A percentile compares a stretch with the other conserved stretches of the same genome.
phyloP scores from a whole-genome alignment of 2,888 invertebrate species.

The Trachelus troglodyta region DNA sequence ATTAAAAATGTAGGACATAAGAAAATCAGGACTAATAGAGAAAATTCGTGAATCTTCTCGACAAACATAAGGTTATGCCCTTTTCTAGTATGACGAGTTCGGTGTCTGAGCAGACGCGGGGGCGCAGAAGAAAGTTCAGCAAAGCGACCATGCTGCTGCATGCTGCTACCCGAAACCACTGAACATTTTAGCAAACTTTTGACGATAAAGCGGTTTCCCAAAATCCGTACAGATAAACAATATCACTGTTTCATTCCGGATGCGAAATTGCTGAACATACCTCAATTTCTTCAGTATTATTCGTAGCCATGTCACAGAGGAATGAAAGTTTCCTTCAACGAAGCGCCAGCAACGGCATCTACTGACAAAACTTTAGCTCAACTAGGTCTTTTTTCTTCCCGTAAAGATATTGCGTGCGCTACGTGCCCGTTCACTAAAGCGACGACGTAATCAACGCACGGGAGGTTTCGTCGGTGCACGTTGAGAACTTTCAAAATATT shows the following conservation, averaged over 20 bases:
- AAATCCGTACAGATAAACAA: not conserved
- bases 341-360: constrained; percentile 1
- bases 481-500: not conserved
- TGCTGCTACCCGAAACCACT: constrained; percentile 58
- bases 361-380: not conserved
- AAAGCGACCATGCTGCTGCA: constrained; percentile 34
- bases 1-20: not conserved
- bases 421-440: not conserved
- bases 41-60: not conserved
- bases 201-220: not conserved
- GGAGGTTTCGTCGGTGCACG: not conserved
- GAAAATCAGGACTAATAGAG: not conserved
- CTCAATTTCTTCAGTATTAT: constrained; percentile 73
- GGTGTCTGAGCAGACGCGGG: not conserved
- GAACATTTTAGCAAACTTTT: constrained; percentile 26
- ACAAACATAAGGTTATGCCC: constrained; percentile 23
- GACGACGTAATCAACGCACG: not conserved
- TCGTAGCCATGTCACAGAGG: constrained; percentile 72
- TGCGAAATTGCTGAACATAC: constrained; percentile 52
- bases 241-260: not conserved
- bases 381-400: not conserved
- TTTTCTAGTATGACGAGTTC: constrained; percentile 21
- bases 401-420: not conserved
- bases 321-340: constrained; percentile 19
- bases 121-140: not conserved